Evolutionary conservation across 2,797 vertebrate species (phyloP), one percentile per base, ranked within the genome.

Genomic region (Epinephelus awoara): DNA sequence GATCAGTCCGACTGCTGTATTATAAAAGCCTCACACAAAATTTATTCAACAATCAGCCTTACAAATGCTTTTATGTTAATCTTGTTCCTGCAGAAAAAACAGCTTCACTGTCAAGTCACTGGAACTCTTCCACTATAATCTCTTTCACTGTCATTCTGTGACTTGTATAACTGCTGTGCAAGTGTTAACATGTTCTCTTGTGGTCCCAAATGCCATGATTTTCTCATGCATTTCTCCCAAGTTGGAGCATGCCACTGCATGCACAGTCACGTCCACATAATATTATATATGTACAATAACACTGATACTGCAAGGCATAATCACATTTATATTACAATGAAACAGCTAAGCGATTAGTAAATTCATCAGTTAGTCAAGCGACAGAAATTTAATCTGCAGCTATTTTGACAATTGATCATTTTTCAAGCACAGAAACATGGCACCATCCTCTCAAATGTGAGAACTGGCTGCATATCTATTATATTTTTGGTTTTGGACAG

Each of bases 141-240:
- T 50, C 19, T 38, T 23, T 25, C 19, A 52, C 62, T 63, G n/a
- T 52, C 14, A 10, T 19, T 58, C 42, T 47, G 12, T 18, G 13
- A 71, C 6, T 19, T 23, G n/a, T 23, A 12, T 21, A 27, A 13
- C 21, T 52, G 40, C 29, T 3, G 2, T 55, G 11, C 75, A 65
- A 40, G 81, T 6, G 14, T 46, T 12, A 54, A 77, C 83, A 73
- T 59, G 74, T 73, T 63, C 18, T 8, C n/a, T 17, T 4, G 21
- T 34, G 23, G 12, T 59, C 72, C 58, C 49, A 6, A 71, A 71
- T 46, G 54, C 29, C 13, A 21, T 3, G 55, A 40, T 52, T 74
- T 66, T 56, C 23, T 51, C 1, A 1, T 14, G 38, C 2, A 6
- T 17, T 72, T 46, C 50, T 64, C 4, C 65, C 50, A 21, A 14